Evolutionary conservation across 2,888 invertebrate species (phyloP).

Genomic region (Oxytorus armatus): DNA sequence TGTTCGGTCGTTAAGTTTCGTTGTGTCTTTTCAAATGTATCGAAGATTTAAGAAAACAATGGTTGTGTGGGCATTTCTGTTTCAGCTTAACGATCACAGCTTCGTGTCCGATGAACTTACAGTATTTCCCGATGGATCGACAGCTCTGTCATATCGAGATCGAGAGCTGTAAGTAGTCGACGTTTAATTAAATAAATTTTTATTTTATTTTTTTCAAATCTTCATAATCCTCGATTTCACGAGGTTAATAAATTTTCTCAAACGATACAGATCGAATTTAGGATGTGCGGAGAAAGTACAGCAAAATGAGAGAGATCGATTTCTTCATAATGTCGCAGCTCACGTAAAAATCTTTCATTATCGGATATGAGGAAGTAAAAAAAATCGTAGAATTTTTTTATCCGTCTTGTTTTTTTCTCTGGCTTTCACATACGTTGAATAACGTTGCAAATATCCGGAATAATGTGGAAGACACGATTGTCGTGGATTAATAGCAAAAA

Average conservation of each 20-base stretch:
- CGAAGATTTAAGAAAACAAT: too few relatives aligned
- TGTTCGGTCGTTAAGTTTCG: neutral
- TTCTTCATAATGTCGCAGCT: too few relatives aligned
- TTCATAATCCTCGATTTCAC: constrained; percentile 14
- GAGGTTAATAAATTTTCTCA: constrained; percentile 24
- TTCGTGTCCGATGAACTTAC: constrained; percentile 97
- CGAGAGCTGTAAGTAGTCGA: constrained; percentile 97
- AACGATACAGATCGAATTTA: constrained; percentile 15
- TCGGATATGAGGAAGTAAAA: too few relatives aligned
- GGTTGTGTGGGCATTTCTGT: constrained; percentile 71
- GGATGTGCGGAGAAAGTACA: neutral
- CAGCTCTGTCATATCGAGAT: constrained; percentile 98
- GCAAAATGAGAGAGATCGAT: neutral
- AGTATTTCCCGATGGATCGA: constrained; percentile 98
- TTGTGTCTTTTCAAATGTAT: neutral
- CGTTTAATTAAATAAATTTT: constrained; percentile 70
- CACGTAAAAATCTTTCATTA: too few relatives aligned
- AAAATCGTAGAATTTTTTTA: constrained; percentile 22
- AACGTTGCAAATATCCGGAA: constrained; percentile 48
- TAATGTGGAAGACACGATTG: constrained; percentile 39
- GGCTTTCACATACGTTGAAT: too few relatives aligned
- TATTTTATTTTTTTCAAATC: neutral
- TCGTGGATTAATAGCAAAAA: constrained; percentile 22
- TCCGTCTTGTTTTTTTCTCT: too few relatives aligned
- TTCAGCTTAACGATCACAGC: constrained; percentile 96